Evolutionary conservation across 2,797 vertebrate species (phyloP).

Genomic region (Simalia tracyae): DNA sequence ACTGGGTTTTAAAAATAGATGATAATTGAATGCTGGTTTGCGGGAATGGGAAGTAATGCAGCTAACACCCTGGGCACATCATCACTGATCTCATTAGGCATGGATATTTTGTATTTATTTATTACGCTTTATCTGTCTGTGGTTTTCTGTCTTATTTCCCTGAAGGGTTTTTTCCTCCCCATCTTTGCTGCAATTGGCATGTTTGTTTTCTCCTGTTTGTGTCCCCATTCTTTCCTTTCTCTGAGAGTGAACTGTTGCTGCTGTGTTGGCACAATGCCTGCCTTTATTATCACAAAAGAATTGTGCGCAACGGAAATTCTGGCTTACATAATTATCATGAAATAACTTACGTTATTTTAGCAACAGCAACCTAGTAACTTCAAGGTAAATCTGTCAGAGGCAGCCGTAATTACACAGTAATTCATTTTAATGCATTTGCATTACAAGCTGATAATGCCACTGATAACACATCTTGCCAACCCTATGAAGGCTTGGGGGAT

Average conservation of each 20-base stretch:
- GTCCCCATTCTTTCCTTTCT: slow-evolving; percentile 29
- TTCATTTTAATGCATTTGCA: slow-evolving; percentile 65
- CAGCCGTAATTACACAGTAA: slow-evolving; percentile 65
- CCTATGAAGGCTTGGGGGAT: slow-evolving; percentile 17
- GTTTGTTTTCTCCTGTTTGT: slow-evolving; percentile 29
- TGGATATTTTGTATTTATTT: not conserved
- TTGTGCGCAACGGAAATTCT: slow-evolving; percentile 55
- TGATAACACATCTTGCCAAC: slow-evolving; percentile 58
- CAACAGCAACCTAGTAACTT: slow-evolving; percentile 63
- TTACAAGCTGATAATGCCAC: slow-evolving; percentile 57
- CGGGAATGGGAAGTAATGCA: not conserved
- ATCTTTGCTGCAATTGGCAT: not conserved
- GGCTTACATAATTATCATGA: slow-evolving; percentile 64
- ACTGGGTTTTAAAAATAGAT: not conserved
- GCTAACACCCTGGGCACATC: not conserved
- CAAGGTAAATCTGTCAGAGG: slow-evolving; percentile 65
- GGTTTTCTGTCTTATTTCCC: slow-evolving; percentile 22
- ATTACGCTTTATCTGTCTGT: slow-evolving; percentile 12
- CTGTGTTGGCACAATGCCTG: slow-evolving; percentile 63
- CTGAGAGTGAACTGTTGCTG: slow-evolving; percentile 48
- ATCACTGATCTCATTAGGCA: not conserved
- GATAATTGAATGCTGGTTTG: not conserved
- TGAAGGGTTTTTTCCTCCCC: not conserved
- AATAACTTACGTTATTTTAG: slow-evolving; percentile 65
- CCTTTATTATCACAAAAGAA: slow-evolving; percentile 64